Evolutionary conservation across 2,888 invertebrate genomes (phyloP), one percentile per base, ranked within the genome.

Genomic region (Drosophila dives): DNA sequence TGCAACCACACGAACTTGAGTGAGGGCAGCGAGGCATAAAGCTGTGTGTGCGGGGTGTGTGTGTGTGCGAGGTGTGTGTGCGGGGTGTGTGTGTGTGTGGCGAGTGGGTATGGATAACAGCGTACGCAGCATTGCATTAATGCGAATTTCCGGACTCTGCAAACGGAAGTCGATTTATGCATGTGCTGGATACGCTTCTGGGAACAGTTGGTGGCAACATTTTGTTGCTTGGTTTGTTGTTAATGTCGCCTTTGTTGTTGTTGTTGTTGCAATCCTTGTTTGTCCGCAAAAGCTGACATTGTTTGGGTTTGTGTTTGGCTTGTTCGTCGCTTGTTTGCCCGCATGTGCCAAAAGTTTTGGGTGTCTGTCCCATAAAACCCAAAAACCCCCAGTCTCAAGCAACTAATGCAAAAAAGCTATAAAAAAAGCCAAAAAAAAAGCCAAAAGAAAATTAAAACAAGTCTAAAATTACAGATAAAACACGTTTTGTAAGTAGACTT

Each of bases 111-210:
- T 12, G 36, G 40, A 2, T 6, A 8, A 12, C 32, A 32, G 45
- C 69, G 56, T 62, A 83, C 83, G 81, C 80, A 65, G 73, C 64
- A 45, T 72, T 81, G 84, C 78, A 88, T 80, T 90, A 90, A 89
- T 86, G 90, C 77, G 81, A 84, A 84, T 83, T 86, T 89, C 90
- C 90, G 90, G 70, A 32, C 36, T 53, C 55, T 65, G 73, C 51
- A 75, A 75, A 49, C 84, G 85, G 89, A 85, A 86, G 84, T 74
- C 87, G 77, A 77, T 83, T 83, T 88, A 85, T 86, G 89, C 76
- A 55, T 51, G 53, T 56, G 45, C 50, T 10, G 20, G 20, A 23
- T 36, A 10, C 59, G 34, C 60, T 66, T 74, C 76, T 71, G 80
- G 56, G 72, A 63, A 58, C 83, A 72, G 74, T 72, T 64, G 78